Evolutionary conservation across 2,797 vertebrate species (phyloP).

Genomic region (Lacerta agilis): DNA sequence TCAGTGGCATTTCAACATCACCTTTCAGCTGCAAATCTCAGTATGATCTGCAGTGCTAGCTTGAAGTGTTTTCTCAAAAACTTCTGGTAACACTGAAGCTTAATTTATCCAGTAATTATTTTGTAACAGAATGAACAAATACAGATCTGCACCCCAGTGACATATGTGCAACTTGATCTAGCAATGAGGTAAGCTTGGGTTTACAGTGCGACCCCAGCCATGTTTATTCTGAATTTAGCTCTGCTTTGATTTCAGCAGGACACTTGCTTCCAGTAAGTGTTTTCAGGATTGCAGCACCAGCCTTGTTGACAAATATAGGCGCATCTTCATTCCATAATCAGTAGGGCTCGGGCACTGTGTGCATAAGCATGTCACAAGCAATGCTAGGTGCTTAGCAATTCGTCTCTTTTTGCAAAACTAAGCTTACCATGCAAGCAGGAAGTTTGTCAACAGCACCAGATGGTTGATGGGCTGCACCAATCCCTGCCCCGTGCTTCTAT

Average conservation of each 20-base stretch:
- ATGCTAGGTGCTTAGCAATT: too few relatives aligned
- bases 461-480: too few relatives aligned
- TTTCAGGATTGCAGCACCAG: not conserved
- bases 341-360: not conserved
- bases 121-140: not conserved
- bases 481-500: not conserved
- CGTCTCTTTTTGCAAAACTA: too few relatives aligned
- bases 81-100: not conserved
- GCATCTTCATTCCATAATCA: not conserved
- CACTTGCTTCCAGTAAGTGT: not conserved
- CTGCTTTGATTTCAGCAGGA: not conserved
- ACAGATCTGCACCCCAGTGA: not conserved
- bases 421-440: too few relatives aligned
- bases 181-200: not conserved
- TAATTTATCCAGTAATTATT: not conserved
- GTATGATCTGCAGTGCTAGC: not conserved
- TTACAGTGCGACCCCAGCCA: not conserved
- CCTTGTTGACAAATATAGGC: not conserved
- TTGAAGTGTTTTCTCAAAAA: not conserved
- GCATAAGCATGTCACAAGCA: not conserved
- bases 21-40: conserved; percentile 1
- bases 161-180: not conserved
- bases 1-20: conserved; percentile 3
- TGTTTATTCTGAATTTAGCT: not conserved
- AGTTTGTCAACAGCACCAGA: too few relatives aligned